phyloP scores from a whole-genome alignment of 2,113 vertebrate genomes.

The Papio anubis region DNA sequence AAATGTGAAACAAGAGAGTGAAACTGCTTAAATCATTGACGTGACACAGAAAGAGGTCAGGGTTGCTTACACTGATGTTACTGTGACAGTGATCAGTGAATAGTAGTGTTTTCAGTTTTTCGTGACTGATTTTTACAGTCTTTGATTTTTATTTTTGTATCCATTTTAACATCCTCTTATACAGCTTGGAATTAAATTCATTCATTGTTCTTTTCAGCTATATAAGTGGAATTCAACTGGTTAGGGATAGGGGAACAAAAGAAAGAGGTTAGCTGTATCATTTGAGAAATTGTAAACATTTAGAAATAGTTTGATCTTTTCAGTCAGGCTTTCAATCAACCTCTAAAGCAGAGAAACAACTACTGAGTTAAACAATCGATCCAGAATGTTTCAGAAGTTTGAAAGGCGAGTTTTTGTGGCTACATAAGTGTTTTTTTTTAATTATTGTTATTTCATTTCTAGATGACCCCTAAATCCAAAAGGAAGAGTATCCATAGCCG shows the following conservation, averaged over 20 bases:
- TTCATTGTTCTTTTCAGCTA: background rate
- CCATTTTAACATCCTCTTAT: background rate
- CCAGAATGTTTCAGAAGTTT: background rate
- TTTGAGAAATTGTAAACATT: background rate
- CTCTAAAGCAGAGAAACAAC: background rate
- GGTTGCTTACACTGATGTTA: background rate
- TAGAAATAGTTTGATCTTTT: background rate
- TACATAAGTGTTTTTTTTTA: constrained; percentile 42
- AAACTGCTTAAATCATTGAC: background rate
- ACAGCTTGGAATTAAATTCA: background rate
- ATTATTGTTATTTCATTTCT: constrained; percentile 73
- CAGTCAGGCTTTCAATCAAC: background rate
- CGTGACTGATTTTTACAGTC: background rate
- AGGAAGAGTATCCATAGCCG: constrained; percentile 98
- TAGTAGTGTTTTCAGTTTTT: background rate
- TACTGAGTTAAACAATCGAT: background rate
- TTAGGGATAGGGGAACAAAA: background rate
- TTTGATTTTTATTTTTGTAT: background rate
- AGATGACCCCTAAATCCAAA: constrained; percentile 99
- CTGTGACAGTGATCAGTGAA: background rate
- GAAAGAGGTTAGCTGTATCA: background rate
- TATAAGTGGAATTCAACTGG: background rate
- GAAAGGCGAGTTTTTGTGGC: background rate
- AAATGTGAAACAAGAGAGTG: background rate
- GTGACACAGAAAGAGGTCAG: background rate